Conservation (phyloP, 2,113 vertebrate species). For the Acrocephalus arundinaceus region DNA sequence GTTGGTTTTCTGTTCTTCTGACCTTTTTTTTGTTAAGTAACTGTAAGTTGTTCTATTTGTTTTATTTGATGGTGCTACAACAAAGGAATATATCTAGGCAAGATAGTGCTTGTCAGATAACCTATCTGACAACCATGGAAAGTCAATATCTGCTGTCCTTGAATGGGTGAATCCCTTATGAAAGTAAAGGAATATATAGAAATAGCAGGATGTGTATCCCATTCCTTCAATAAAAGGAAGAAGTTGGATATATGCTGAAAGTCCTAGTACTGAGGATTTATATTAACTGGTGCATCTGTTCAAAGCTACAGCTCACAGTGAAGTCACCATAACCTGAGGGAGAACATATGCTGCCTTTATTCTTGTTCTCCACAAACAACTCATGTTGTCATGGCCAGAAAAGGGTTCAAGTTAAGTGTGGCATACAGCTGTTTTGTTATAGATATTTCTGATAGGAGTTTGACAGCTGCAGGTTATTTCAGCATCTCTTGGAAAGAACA, state of each 20-base stretch:
- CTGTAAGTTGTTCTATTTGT: background rate
- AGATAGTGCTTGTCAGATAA: background rate
- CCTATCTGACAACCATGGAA: background rate
- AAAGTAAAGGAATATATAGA: background rate
- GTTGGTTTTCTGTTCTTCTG: background rate
- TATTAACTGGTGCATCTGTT: background rate
- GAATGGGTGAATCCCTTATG: background rate
- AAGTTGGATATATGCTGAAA: background rate
- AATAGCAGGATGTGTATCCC: background rate
- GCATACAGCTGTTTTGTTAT: background rate
- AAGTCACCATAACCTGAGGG: background rate
- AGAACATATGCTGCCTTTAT: background rate
- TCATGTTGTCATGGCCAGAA: background rate
- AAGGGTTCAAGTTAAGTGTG: background rate
- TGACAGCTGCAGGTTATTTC: background rate
- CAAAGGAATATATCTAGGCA: background rate
- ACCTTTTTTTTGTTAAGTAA: background rate
- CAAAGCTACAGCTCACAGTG: background rate
- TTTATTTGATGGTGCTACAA: background rate
- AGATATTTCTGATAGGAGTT: background rate
- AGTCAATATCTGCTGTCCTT: background rate
- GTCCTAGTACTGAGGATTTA: background rate
- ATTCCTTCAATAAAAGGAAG: background rate
- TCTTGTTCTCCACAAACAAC: background rate
- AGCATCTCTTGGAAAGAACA: background rate